Base-by-base conservation (phyloP, 2,113 vertebrate genomes). In the Pedetes capensis region DNA sequence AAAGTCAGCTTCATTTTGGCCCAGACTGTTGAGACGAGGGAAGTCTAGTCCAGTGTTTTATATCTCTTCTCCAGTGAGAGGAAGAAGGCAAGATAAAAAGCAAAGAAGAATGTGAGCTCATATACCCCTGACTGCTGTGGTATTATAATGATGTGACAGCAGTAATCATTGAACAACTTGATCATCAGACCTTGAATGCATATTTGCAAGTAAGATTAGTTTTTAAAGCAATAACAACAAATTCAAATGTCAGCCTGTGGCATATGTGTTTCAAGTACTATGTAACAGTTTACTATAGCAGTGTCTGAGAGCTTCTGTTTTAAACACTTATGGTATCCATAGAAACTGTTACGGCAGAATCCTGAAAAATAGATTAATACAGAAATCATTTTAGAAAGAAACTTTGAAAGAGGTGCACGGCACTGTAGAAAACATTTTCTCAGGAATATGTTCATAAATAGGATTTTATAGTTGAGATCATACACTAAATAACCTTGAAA, bases 1-100 rank as follows among this genome's bases (percentile, higher is more conserved):
- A 93, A 91, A 91, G 42, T 91, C 93, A 86, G 79, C 61, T 92
- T 89, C 68, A 74, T 95, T 96, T 49, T 91, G 93, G 82, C 69
- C 78, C 75, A 95, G 91, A 76, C 53, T 88, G 90, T 29, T 93
- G 55, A 93, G 66, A 89, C 79, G 86, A 93, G 61, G 18, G 6
- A 82, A 96, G n/a, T 89, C 34, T 32, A 79, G 25, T 44, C 25
- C 39, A 78, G 18, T 76, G 74, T 89, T n/a, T n/a, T n/a, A n/a
- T n/a, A n/a, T n/a, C n/a, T n/a, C n/a, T n/a, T n/a, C 68, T 93
- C 57, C 59, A 84, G 4, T n/a, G 23, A 93, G 51, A 94, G 86
- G 78, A 96, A 95, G 57, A 76, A 95, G 16, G 63, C 69, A 90
- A 95, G 69, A 93, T 79, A 95, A 89, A 80, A 53, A 53, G 75